A percentile compares a stretch with the other conserved stretches of the same genome.
Evolutionary conservation across 2,113 vertebrate genomes (phyloP).

Genomic region (Cynocephalus volans): DNA sequence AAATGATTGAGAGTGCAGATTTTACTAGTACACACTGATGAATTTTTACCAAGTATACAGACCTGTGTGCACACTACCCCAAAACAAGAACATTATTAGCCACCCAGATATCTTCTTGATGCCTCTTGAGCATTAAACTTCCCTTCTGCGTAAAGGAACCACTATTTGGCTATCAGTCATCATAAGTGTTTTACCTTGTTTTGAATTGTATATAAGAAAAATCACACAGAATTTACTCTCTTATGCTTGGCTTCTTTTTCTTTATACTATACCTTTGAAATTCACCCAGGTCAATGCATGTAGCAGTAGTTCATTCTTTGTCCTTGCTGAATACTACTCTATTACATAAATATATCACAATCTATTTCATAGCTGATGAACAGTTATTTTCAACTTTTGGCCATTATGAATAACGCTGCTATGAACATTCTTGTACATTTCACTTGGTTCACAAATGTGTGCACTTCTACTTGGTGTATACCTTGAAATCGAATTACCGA

Average conservation of each 20-base stretch:
- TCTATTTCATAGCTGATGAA: background rate
- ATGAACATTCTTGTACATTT: background rate
- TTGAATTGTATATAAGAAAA: constrained; percentile 8
- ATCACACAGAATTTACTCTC: background rate
- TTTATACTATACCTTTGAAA: background rate
- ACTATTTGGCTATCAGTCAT: background rate
- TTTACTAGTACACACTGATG: background rate
- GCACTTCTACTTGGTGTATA: background rate
- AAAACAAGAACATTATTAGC: background rate
- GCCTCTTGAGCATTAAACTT: background rate
- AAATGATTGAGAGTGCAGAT: background rate
- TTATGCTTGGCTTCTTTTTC: background rate
- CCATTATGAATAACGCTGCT: background rate
- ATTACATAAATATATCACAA: background rate
- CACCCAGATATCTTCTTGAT: background rate
- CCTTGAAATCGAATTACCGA: background rate
- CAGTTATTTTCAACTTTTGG: background rate
- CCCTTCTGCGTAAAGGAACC: background rate
- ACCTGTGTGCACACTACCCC: background rate
- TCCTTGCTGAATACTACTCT: background rate
- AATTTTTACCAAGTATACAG: background rate
- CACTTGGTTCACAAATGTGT: background rate
- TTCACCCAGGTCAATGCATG: background rate
- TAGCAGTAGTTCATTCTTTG: background rate
- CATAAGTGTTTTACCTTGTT: background rate